Percentiles rank a stretch among this genome's conserved stretches.
Conservation (phyloP, 2,113 vertebrate species). For the Siphamia tubifer region DNA sequence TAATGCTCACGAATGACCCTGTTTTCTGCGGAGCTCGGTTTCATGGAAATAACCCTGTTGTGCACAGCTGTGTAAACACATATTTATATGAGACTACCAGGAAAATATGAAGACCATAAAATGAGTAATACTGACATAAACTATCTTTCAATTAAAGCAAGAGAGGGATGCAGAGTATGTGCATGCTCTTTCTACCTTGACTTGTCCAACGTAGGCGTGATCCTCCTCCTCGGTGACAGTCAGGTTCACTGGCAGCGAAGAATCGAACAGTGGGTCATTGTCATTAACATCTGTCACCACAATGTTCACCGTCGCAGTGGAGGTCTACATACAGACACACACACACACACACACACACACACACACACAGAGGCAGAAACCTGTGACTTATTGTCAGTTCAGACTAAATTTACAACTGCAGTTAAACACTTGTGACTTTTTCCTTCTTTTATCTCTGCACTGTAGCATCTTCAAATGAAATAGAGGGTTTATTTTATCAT, state of each 20-base stretch:
- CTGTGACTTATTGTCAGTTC: not conserved
- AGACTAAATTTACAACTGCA: not conserved
- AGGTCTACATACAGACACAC: conserved; percentile 82
- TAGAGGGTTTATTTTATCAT: not conserved
- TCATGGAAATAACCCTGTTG: too few relatives aligned
- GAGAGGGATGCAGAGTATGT: too few relatives aligned
- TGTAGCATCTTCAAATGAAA: not conserved
- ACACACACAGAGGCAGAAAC: not conserved
- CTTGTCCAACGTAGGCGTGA: conserved; percentile 91
- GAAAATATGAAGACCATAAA: too few relatives aligned
- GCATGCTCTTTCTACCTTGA: conserved; percentile 83
- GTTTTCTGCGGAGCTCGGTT: too few relatives aligned
- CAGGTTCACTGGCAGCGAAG: conserved; percentile 87
- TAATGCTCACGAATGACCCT: too few relatives aligned
- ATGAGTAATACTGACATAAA: too few relatives aligned
- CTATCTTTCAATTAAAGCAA: too few relatives aligned
- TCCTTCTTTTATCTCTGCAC: not conserved
- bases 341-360: conserved; percentile 11
- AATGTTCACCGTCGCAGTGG: conserved; percentile 88
- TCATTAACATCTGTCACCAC: conserved; percentile 96
- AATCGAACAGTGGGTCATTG: conserved; percentile 91
- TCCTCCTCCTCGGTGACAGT: conserved; percentile 90
- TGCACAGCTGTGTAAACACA: too few relatives aligned
- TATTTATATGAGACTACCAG: too few relatives aligned
- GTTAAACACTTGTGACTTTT: not conserved